These are phyloP conservation scores for Anser brachyrhynchus DNA, from an alignment of 2,113 vertebrate genomes.

Conservation along the genomic window DNA sequence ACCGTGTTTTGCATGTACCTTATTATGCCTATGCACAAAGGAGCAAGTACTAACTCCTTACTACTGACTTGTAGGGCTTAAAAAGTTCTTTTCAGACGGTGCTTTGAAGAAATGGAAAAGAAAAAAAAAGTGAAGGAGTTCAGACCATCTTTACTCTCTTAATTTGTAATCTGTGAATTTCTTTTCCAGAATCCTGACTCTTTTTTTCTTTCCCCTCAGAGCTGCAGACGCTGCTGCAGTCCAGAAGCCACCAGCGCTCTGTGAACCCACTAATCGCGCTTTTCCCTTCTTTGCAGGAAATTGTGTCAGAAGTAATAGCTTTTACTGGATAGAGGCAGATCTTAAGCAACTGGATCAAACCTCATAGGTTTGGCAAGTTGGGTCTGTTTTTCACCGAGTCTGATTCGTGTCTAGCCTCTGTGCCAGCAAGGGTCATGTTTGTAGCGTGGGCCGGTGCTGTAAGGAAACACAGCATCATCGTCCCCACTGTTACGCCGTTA, in stretches of 20 bases:
- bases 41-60: neutral
- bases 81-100: neutral
- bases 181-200: neutral
- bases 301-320: constrained; percentile 59
- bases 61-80: neutral
- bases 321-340: constrained; percentile 52
- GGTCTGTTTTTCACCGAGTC: neutral
- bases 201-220: neutral
- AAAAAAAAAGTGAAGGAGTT: neutral
- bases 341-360: constrained; percentile 56
- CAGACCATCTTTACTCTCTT: neutral
- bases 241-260: constrained; percentile 9
- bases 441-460: neutral
- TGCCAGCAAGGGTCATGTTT: neutral
- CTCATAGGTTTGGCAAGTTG: constrained; percentile 57
- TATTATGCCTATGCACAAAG: neutral
- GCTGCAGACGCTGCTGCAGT: neutral
- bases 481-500: neutral
- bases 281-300: constrained; percentile 54
- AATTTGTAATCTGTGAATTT: neutral
- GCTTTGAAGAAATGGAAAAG: neutral
- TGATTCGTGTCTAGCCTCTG: constrained; percentile 10
- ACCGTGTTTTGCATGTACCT: neutral
- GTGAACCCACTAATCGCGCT: neutral
- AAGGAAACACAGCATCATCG: neutral